These are phyloP conservation scores for Amphipoea lucens DNA, from an alignment of 2,888 invertebrate genomes.

Conservation along the genomic window DNA sequence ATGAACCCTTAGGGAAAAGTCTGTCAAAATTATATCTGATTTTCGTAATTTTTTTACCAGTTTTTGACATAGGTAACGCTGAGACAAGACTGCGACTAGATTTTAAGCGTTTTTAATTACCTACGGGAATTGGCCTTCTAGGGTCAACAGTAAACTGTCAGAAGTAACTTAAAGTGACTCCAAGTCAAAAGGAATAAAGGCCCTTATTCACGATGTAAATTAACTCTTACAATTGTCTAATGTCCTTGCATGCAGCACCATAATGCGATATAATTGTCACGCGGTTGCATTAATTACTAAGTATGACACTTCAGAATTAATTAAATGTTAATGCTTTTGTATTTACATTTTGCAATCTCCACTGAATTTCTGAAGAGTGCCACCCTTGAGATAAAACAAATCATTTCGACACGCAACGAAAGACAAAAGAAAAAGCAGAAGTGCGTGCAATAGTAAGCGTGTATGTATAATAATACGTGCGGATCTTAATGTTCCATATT, in stretches of 20 bases:
- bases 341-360: conserved; percentile 10
- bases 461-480: conserved; percentile 23
- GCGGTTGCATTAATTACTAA: conserved; percentile 6
- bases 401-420: conserved; percentile 23
- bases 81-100: not conserved
- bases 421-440: conserved; percentile 55
- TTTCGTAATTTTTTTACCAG: not conserved
- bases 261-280: conserved; percentile 14
- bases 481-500: conserved; percentile 47
- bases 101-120: not conserved
- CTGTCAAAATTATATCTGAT: not conserved
- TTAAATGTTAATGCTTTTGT: not conserved
- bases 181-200: not conserved
- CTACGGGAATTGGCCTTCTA: not conserved
- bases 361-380: conserved; percentile 4
- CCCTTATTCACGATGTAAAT: conserved; percentile 7
- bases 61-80: not conserved
- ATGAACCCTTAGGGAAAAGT: too few species aligned
- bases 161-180: not conserved
- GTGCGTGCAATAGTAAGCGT: conserved; percentile 42
- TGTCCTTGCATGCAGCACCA: not conserved
- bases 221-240: conserved; percentile 3
- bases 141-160: not conserved
- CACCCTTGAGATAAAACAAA: conserved; percentile 18
- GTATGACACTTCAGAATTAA: conserved; percentile 22